Evolutionary conservation across 1,140 invertebrate species (phyloP), one percentile per base, ranked within the genome.

Genomic region (Geopemphigus sp.): DNA sequence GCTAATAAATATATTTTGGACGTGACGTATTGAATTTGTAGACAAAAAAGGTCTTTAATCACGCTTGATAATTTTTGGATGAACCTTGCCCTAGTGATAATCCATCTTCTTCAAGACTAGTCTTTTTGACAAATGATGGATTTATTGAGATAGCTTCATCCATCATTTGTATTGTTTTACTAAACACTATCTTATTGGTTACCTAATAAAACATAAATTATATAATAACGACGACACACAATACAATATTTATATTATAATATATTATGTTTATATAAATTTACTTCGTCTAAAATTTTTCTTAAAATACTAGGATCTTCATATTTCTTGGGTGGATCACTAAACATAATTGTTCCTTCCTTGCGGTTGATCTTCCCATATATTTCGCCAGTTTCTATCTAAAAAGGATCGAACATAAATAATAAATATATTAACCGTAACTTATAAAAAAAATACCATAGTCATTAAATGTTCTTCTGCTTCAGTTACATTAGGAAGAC

Each of bases 351-450:
- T 96, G 98, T 99, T 15, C 96, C 96, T 87, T 98, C 96, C 86
- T 96, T 96, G 87, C 98, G 95, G 88, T 98, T 98, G 74, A 99
- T 98, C 82, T 93, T 94, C 1, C 96, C 97, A 89, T 93, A 98
- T 82, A 99, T 98, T 88, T 98, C 95, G 73, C 94, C 93, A 87
- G 97, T 95, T 88, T 98, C 95, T 83, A 99, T 98, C 96, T 98
- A 84, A 86, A 85, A 80, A 39, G 3, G 32, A 39, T 39, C 3
- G 8, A 39, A 39, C 32, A 39, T 39, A 39, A 39, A 39, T 70
- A 83, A 72, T 74, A 76, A 66, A 80, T 47, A 17, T 24, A 15
- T 24, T 14, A 17, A 47, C 17, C 17, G 15, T 68, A 17, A n/a
- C 10, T 22, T 6, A 14, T 14, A 39, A 14, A 26, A 70, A 50